Evolutionary conservation across 1,140 invertebrate genomes (phyloP), one percentile per base, ranked within the genome.

Genomic region (Triops cancriformis): DNA sequence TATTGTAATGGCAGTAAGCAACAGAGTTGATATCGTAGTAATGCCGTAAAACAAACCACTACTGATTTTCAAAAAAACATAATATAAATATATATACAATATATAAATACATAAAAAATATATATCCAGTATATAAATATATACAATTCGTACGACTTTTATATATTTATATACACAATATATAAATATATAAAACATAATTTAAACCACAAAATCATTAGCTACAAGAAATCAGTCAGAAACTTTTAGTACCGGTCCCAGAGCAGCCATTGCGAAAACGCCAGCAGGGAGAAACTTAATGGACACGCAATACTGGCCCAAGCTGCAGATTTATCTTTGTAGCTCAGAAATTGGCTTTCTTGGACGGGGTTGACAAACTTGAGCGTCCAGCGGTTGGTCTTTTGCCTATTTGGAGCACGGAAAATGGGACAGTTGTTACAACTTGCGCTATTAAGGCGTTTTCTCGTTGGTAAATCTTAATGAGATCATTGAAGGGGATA

Each of bases 291-390:
- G 51, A 64, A 64, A 73, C 5, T 26, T 28, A 64, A 64, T 1
- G 81, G 81, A 74, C 80, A 81, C 7, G 77, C 78, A 28, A 81
- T 28, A 72, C 80, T 81, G 12, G 82, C 81, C 12, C 82, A 80
- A 23, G 82, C 82, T 45, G 82, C 81, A 80, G 82, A 83, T 9
- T 88, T 88, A 79, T 90, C 90, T 51, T 88, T 88, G 72, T 90
- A 88, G 12, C 86, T 85, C 37, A 88, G 86, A 83, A 90, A 94
- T 27, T 87, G 88, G 42, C 51, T 64, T 23, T 64, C 51, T 64
- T 64, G 51, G 18, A n/a, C 23, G 18, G 51, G 51, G 23, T 18
- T 64, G 51, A 64, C 23, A 23, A 64, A 64, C n/a, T 64, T 64
- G 3, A 64, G 23, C 51, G 51, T 64, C 18, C 51, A n/a, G 6